These are phyloP conservation scores for Dyspetes luteomarginatus DNA, from an alignment of 2,888 invertebrate genomes.

Conservation along the genomic window DNA sequence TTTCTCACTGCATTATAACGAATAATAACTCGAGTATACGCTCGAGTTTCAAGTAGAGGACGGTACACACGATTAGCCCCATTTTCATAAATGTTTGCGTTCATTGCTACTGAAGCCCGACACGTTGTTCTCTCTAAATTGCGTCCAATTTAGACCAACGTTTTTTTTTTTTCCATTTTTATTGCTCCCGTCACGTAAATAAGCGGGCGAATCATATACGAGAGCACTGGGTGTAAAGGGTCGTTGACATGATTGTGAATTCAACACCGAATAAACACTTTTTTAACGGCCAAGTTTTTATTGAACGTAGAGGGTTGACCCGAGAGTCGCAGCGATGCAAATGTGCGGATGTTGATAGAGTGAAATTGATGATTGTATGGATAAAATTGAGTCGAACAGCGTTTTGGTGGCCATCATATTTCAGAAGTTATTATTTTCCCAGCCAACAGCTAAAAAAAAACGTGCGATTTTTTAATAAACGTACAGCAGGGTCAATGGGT, in stretches of 20 bases:
- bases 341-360: too few species aligned
- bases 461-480: too few species aligned
- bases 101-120: not conserved
- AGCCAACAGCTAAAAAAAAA: too few species aligned
- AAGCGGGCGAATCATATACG: constrained; percentile 77
- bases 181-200: constrained; percentile 77
- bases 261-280: too few species aligned
- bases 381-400: too few species aligned
- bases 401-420: too few species aligned
- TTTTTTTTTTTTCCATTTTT: constrained; percentile 75
- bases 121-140: constrained; percentile 72
- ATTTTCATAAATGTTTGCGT: constrained; percentile 34
- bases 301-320: too few species aligned
- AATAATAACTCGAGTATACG: constrained; percentile 12
- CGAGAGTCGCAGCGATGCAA: too few species aligned
- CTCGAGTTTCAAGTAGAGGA: constrained; percentile 7
- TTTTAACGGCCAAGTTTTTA: too few species aligned
- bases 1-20: not conserved
- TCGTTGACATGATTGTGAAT: constrained; percentile 78
- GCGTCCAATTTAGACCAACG: constrained; percentile 78
- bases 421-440: too few species aligned
- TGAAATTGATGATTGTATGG: too few species aligned
- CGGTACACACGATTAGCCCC: constrained; percentile 19
- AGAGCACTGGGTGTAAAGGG: constrained; percentile 67
- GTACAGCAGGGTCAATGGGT: too few species aligned